A percentile compares a stretch with the other conserved stretches of the same genome.
Evolutionary conservation across 2,888 invertebrate species (phyloP).

Genomic region (Leptarthrus brevirostris): DNA sequence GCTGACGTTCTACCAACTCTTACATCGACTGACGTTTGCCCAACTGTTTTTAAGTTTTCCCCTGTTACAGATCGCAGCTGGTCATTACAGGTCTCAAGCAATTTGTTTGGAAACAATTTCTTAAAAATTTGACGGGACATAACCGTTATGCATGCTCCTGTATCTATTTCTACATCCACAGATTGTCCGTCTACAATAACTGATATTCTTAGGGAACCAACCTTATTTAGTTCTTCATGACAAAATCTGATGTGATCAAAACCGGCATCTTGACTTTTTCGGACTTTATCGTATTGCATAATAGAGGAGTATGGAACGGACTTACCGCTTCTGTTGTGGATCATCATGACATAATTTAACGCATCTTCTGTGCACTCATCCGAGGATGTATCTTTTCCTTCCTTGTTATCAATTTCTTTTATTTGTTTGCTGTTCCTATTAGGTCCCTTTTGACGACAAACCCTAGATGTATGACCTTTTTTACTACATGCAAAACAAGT

Average conservation of each 20-base stretch:
- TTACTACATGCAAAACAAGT: conserved; percentile 40
- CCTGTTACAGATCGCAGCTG: too few species aligned
- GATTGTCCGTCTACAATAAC: conserved; percentile 17
- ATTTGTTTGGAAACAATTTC: too few species aligned
- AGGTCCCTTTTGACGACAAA: neutral
- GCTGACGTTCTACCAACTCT: too few species aligned
- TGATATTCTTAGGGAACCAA: conserved; percentile 29
- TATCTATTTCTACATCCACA: conserved; percentile 46
- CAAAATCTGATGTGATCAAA: neutral
- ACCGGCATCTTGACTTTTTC: conserved; percentile 25
- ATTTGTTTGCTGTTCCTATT: neutral
- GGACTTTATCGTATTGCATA: conserved; percentile 23
- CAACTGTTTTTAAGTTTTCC: too few species aligned
- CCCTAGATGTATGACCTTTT: neutral
- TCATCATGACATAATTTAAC: too few species aligned
- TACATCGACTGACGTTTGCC: too few species aligned
- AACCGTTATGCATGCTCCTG: conserved; percentile 31
- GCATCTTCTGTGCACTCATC: conserved; percentile 41
- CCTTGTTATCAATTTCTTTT: neutral
- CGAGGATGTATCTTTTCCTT: conserved; percentile 27
- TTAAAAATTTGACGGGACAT: conserved; percentile 20
- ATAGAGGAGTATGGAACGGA: conserved; percentile 4
- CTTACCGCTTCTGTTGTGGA: too few species aligned
- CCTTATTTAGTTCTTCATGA: conserved; percentile 9
- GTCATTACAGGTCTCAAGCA: too few species aligned